phyloP scores from a whole-genome alignment of 2,797 vertebrate species.

The Mormyrus proboscirostris region DNA sequence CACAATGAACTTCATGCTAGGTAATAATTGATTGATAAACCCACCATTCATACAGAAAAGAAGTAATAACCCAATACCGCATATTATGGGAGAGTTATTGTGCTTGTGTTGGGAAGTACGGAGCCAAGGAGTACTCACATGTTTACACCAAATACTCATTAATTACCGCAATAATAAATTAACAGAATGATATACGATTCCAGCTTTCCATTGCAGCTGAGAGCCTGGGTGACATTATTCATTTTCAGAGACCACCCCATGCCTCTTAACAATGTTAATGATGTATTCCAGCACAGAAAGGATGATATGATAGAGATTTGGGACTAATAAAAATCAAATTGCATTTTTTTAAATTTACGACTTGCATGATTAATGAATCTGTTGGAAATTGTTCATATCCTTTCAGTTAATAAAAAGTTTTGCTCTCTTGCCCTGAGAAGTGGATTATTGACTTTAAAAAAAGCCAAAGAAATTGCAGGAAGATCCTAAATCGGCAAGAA shows the following conservation, averaged over 20 bases:
- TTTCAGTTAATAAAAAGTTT: conserved; percentile 62
- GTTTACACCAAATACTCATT: conserved; percentile 40
- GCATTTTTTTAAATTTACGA: conserved; percentile 49
- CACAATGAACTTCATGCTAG: conserved; percentile 30
- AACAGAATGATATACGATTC: conserved; percentile 45
- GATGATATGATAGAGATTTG: conserved; percentile 60
- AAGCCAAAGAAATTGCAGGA: not conserved
- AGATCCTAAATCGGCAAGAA: not conserved
- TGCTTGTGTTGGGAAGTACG: conserved; percentile 42
- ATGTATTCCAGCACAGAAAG: conserved; percentile 54
- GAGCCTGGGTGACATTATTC: conserved; percentile 37
- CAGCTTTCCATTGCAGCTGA: conserved; percentile 35
- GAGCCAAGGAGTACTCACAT: conserved; percentile 36
- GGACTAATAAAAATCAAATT: conserved; percentile 60
- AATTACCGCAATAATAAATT: conserved; percentile 43
- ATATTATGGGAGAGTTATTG: conserved; percentile 47
- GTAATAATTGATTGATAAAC: conserved; percentile 40
- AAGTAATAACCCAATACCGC: conserved; percentile 37
- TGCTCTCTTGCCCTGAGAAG: conserved; percentile 59
- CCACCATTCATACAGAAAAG: conserved; percentile 40
- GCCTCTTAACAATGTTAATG: conserved; percentile 61
- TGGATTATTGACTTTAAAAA: conserved; percentile 44
- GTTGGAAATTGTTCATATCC: conserved; percentile 56
- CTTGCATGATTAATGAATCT: conserved; percentile 14
- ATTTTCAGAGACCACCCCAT: conserved; percentile 36